Base-by-base conservation (phyloP, 2,888 invertebrate genomes). In the Serripes groenlandicus region DNA sequence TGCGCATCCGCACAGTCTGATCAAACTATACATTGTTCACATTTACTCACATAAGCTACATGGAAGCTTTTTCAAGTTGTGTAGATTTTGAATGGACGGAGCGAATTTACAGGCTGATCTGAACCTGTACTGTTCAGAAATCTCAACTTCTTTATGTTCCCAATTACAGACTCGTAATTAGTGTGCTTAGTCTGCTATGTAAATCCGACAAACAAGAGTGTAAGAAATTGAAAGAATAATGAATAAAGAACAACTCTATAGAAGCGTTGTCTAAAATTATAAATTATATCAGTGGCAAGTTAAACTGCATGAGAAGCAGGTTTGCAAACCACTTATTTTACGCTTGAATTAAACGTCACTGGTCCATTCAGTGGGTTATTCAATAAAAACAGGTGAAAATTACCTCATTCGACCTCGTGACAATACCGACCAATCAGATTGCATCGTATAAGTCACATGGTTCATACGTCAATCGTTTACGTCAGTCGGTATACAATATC, bases 401-500 rank as follows among this genome's bases (percentile, higher is more conserved):
- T 56, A 56, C 35, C 56, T 56, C 56, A 71, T 54, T 23, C 66
- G 37, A 37, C 66, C 66, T 66, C 66, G 66, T 66, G 66, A 66
- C 42, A 23, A 11, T 23, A 26, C 42, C 23, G 23, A 56, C 71
- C 54, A 71, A 71, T 71, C 54, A 49, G n/a, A 18, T n/a, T 21
- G 54, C 56, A 3, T 23, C 3, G 56, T 23, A 21, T n/a, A 15
- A 7, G 26, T 56, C 71, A 71, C 56, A 37, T 71, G 71, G 26
- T 28, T 21, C 11, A 49, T 71, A 71, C 71, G 71, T 71, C 54
- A 71, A 66, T 66, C 26, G 42, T 66, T 66, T 66, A 71, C 71
- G 71, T 71, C 71, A 71, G 71, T 35, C 35, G 9, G 70, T 70
- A 60, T 60, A 35, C 60, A 35, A 73, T 73, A 60, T 73, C 60